Evolutionary conservation across 2,888 invertebrate genomes (phyloP).

Genomic region (Diaperis boleti): DNA sequence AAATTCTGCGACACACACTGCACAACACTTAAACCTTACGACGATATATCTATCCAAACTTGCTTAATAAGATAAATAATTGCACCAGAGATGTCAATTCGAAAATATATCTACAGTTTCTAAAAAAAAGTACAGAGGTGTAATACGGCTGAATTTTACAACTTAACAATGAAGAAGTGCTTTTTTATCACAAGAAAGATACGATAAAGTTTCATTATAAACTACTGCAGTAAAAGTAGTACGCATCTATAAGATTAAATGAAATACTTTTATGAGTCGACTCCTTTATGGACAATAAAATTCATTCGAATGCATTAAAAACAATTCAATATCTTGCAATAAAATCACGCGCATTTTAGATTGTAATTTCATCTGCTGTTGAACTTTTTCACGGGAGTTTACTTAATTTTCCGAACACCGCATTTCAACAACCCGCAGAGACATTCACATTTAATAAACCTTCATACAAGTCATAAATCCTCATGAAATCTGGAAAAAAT

Average conservation of each 20-base stretch:
- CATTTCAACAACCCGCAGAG: too few relatives aligned
- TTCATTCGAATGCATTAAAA: too few relatives aligned
- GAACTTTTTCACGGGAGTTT: too few relatives aligned
- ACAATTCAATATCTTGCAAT: too few relatives aligned
- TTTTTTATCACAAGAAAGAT: background rate
- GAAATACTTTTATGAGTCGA: background rate
- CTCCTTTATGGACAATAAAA: background rate
- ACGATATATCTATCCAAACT: constrained; percentile 40
- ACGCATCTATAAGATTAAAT: background rate
- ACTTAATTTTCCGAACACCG: too few relatives aligned
- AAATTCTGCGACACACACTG: constrained; percentile 34
- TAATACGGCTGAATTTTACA: background rate
- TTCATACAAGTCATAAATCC: too few relatives aligned
- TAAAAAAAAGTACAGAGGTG: background rate
- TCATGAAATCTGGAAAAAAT: too few relatives aligned
- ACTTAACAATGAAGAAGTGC: background rate
- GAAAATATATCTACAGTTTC: background rate
- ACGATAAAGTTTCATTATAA: background rate
- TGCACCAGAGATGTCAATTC: constrained; percentile 23
- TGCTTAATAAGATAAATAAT: constrained; percentile 36
- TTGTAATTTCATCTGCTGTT: too few relatives aligned
- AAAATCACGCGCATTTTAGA: too few relatives aligned
- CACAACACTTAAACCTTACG: constrained; percentile 27
- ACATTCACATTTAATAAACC: too few relatives aligned
- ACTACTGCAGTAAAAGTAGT: background rate